Evolutionary conservation across 2,888 invertebrate species (phyloP).

Genomic region (Cheilosia urbana): DNA sequence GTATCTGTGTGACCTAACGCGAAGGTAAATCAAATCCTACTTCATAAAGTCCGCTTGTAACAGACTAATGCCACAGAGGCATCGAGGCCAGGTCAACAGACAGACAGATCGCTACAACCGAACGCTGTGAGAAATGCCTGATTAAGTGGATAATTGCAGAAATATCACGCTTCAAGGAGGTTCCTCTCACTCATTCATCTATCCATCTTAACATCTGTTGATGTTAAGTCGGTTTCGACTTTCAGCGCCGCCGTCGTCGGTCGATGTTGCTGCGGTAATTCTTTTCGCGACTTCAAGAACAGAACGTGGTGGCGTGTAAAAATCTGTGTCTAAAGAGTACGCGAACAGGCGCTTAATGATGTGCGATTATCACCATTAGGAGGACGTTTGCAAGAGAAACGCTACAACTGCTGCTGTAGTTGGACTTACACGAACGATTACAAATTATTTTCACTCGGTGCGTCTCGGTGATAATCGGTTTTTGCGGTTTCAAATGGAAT

Average conservation of each 20-base stretch:
- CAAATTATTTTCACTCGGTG: conserved; percentile 64
- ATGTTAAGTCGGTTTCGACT: conserved; percentile 24
- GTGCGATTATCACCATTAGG: conserved; percentile 65
- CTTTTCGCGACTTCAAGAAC: neutral
- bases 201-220: conserved; percentile 22
- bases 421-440: conserved; percentile 37
- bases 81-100: conserved; percentile 60
- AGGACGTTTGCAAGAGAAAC: conserved; percentile 37
- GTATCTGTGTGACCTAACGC: conserved; percentile 56
- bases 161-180: conserved; percentile 57
- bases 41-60: conserved; percentile 57
- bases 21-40: conserved; percentile 66
- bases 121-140: conserved; percentile 66
- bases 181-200: conserved; percentile 52
- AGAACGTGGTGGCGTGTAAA: conserved; percentile 54
- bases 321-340: conserved; percentile 51
- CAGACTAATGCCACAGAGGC: conserved; percentile 58
- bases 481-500: conserved; percentile 29
- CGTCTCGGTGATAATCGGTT: conserved; percentile 39
- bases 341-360: conserved; percentile 42
- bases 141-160: conserved; percentile 72
- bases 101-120: conserved; percentile 26
- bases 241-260: conserved; percentile 20
- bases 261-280: conserved; percentile 19
- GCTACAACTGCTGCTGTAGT: neutral